Evolutionary conservation across 2,888 invertebrate genomes (phyloP).

Genomic region (Pandemis heparana): DNA sequence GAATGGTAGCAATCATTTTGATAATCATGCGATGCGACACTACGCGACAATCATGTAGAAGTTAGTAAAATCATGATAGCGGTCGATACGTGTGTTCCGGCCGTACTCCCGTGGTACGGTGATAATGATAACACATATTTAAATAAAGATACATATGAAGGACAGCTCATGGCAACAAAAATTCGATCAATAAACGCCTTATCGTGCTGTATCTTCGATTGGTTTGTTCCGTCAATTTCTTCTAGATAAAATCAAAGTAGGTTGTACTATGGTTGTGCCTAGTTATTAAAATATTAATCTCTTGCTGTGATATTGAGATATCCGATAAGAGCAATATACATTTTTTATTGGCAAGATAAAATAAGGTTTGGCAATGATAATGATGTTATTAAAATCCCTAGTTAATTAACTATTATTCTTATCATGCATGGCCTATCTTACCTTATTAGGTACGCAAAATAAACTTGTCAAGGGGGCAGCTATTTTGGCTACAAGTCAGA

Average conservation of each 20-base stretch:
- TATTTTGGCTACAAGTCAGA: too few relatives aligned
- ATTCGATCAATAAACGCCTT: slow-evolving; percentile 16
- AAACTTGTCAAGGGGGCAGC: not conserved
- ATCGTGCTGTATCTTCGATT: slow-evolving; percentile 29
- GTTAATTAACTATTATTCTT: not conserved
- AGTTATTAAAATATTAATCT: not conserved
- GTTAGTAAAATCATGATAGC: slow-evolving; percentile 8
- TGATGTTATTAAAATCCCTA: not conserved
- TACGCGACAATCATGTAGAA: not conserved
- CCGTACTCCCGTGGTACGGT: not conserved
- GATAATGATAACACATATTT: not conserved
- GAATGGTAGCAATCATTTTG: not conserved
- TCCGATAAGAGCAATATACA: not conserved
- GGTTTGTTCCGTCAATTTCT: slow-evolving; percentile 14
- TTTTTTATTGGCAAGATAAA: not conserved
- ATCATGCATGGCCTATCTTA: too few relatives aligned
- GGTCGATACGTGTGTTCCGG: slow-evolving; percentile 5
- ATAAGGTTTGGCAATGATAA: not conserved
- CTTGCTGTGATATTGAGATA: not conserved
- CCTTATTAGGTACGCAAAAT: not conserved
- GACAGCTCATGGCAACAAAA: slow-evolving; percentile 25
- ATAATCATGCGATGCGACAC: not conserved
- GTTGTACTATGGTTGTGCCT: not conserved
- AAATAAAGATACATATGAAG: slow-evolving; percentile 8
- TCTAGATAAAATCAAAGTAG: slow-evolving; percentile 24